Evolutionary conservation across 2,113 vertebrate species (phyloP), one percentile per base, ranked within the genome.

Genomic region (Esox niger): DNA sequence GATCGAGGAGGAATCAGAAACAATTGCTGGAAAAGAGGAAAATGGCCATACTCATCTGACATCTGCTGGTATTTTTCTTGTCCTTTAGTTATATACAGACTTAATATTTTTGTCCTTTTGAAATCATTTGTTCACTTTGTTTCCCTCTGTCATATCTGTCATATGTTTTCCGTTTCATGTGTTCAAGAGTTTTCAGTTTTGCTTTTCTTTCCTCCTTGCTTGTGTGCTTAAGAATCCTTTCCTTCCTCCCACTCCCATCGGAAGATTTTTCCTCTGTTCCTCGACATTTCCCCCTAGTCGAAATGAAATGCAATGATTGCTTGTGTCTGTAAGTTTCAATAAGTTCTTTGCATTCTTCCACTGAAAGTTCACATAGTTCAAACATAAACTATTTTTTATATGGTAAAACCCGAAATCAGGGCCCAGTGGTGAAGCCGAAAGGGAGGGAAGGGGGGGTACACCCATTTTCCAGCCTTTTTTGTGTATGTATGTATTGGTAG

Each of bases 1-100:
- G 56, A 74, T 81, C 78, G 80, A 86, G 76, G 77, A 82, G 81
- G 77, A 82, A 69, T 79, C 68, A 9, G 67, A 63, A 70, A 79
- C 82, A 73, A 75, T 76, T 70, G 26, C 66, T 46, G 80, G 78
- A 87, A 84, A 87, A 79, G 82, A 82, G 84, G 77, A 77, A 62
- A 15, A 69, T 46, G 54, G 55, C 52, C 56, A 68, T 55, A 80
- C 31, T 72, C 55, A 29, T 75, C 7, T 68, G 61, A 64, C 64
- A 54, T 59, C 63, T 74, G 57, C 71, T 77, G 76, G 70, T 79
- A 47, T 61, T 56, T 43, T 15, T 62, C 21, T 56, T 15, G 4
- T 43, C 49, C 62, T 21, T 52, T 52, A 21, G 29, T 30, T 13
- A 43, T 56, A 6, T 15, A 43, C 38, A 43, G 55, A 30, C 43